Conservation (phyloP, 1,140 invertebrate genomes). For the Arctopsyche grandis region DNA sequence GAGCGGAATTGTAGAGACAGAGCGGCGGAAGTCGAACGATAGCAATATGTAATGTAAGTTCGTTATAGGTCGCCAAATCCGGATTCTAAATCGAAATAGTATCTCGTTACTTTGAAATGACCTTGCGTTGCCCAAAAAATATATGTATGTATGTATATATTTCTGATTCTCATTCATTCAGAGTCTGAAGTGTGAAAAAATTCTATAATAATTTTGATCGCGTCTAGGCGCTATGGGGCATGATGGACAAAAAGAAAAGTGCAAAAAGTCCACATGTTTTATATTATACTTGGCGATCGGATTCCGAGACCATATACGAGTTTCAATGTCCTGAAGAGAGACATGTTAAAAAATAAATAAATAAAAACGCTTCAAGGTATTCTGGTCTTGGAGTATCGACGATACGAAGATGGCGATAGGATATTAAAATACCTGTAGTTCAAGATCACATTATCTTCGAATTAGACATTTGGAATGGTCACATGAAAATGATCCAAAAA, state of each 20-base stretch:
- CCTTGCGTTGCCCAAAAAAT: no score
- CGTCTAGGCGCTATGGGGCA: no score
- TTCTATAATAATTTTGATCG: background rate
- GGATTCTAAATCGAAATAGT: background rate
- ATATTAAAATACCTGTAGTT: background rate
- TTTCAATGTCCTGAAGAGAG: constrained; percentile 17
- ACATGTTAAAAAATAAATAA: no score
- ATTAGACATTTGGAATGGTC: no score
- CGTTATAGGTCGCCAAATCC: background rate
- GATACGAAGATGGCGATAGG: background rate
- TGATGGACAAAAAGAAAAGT: background rate
- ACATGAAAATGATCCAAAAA: no score
- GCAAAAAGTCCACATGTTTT: no score
- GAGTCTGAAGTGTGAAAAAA: no score
- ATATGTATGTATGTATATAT: no score
- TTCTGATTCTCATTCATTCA: no score
- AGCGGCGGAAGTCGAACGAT: background rate
- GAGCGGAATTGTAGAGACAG: background rate
- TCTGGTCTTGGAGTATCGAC: background rate
- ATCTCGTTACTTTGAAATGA: no score
- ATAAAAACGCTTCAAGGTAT: constrained; percentile 5
- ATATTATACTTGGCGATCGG: constrained; percentile 1
- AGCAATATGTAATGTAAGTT: background rate
- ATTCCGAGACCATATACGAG: constrained; percentile 30
- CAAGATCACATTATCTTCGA: no score